Percentiles rank a stretch among this genome's conserved stretches.
phyloP scores from a whole-genome alignment of 2,888 invertebrate species.

The Actias luna region DNA sequence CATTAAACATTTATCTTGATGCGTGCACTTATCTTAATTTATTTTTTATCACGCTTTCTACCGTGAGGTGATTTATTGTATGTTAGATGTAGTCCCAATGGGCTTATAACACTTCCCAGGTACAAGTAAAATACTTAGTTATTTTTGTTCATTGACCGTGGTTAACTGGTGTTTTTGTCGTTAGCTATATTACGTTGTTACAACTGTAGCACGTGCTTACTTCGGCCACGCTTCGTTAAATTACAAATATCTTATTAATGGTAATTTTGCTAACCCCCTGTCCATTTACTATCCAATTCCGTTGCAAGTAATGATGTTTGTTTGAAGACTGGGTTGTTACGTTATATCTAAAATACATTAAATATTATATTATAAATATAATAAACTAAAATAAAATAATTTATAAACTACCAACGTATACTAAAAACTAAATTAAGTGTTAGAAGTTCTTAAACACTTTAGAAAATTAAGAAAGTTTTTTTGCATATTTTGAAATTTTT shows the following conservation, averaged over 20 bases:
- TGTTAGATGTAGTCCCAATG: conserved; percentile 37
- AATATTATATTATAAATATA: too few species aligned
- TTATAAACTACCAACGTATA: too few species aligned
- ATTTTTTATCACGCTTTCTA: conserved; percentile 25
- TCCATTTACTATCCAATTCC: not conserved
- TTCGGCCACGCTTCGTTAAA: conserved; percentile 29
- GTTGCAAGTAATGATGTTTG: not conserved
- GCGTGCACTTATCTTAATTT: conserved; percentile 4
- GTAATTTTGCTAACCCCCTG: conserved; percentile 18
- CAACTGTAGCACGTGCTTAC: conserved; percentile 46
- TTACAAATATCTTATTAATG: conserved; percentile 23
- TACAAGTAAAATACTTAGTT: conserved; percentile 44
- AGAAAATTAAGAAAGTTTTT: conserved; percentile 12
- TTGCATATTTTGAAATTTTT: conserved; percentile 11
- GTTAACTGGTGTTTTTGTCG: conserved; percentile 56
- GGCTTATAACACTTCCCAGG: conserved; percentile 37
- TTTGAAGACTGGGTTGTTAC: not conserved
- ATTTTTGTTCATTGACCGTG: conserved; percentile 68
- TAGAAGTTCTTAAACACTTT: not conserved
- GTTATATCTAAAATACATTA: too few species aligned
- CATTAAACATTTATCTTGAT: conserved; percentile 15
- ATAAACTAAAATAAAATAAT: too few species aligned
- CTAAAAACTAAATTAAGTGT: not conserved
- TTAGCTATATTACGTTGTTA: conserved; percentile 29
- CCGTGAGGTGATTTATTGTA: conserved; percentile 38